These are phyloP conservation scores for Gavialis gangeticus DNA, from an alignment of 2,113 vertebrate genomes.

Conservation along the genomic window DNA sequence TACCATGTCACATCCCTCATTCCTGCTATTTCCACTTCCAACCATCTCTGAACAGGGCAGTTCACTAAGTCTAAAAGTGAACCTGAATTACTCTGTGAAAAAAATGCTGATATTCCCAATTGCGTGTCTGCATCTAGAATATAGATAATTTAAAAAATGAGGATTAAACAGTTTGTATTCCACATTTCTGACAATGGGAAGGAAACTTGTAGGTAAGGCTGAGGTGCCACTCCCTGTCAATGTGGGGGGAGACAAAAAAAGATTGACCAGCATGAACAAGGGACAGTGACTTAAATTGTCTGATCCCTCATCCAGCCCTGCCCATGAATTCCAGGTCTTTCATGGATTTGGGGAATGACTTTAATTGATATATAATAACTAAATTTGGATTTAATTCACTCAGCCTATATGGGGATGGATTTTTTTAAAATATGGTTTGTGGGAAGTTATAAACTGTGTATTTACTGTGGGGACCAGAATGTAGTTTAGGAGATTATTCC, in stretches of 20 bases:
- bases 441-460: not conserved
- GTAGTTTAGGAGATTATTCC: not conserved
- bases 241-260: not conserved
- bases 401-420: not conserved
- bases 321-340: not conserved
- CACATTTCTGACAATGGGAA: not conserved
- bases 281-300: not conserved
- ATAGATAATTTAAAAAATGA: not conserved
- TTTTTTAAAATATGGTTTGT: not conserved
- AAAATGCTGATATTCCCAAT: not conserved
- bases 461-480: not conserved
- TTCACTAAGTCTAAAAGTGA: conserved; percentile 12
- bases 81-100: not conserved
- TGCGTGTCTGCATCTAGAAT: not conserved
- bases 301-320: not conserved
- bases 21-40: not conserved
- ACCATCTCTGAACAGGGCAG: not conserved
- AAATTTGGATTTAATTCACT: not conserved
- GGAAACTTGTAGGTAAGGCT: not conserved
- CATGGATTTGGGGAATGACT: not conserved
- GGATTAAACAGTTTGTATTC: not conserved
- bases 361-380: not conserved
- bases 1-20: not conserved
- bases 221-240: not conserved
- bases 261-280: not conserved